Evolutionary conservation across 53 echinoderm and acorn worm species (phyloP), one percentile per base, ranked within the genome.

Genomic region (Henricia sp.): DNA sequence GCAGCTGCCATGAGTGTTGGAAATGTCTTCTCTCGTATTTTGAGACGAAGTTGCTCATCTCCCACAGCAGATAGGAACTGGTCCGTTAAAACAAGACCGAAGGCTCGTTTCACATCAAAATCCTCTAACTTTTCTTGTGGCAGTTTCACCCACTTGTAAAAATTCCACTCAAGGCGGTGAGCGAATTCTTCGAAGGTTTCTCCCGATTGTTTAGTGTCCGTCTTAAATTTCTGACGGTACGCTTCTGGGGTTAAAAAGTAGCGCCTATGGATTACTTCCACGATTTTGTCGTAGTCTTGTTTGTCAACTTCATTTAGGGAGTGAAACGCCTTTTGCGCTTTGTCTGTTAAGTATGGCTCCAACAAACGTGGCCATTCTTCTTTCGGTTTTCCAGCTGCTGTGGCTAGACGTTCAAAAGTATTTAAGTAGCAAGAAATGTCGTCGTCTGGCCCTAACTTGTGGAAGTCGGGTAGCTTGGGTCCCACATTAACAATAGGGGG

Each of bases 381-480:
- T 1, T 39, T 67, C 52, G 72, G 42, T 24, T 26, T 48, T 3
- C 50, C 19, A 5, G 58, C 60, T n/a, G 74, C 44, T 6, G 52
- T 85, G 39, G 84, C 73, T n/a, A 84, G 41, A 26, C 88, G 37
- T 71, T 88, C 83, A 83, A 88, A 88, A 17, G 83, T 88, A 37
- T 42, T 59, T 6, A 83, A 38, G 50, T 83, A 82, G 70, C 71
- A 83, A 42, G 56, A 56, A 16, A 89, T 26, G 30, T 89, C 89
- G 75, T 89, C 84, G 8, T 89, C 89, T 27, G 62, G 6, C 4
- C 40, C 33, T 12, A 89, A 55, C 37, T 41, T 50, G 51, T 89
- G 85, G 37, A 85, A 56, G 29, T 78, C 90, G 13, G 51, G 60
- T 30, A 89, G 54, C 29, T 77, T 55, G 4, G 28, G 34, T 8